These are phyloP conservation scores for Clistopyga incitator DNA, from an alignment of 2,888 invertebrate genomes.

Conservation along the genomic window DNA sequence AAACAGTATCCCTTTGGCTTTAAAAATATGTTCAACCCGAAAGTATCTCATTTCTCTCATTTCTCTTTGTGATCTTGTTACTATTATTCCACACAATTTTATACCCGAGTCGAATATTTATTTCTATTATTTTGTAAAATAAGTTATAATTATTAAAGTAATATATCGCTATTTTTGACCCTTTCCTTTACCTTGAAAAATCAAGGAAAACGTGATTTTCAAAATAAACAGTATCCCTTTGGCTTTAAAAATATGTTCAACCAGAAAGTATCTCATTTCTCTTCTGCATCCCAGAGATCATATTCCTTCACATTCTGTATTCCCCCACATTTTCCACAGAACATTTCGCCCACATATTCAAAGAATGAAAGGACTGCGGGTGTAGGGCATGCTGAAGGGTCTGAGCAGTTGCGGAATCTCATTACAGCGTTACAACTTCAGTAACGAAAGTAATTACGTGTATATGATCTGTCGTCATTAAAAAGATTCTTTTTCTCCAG, in stretches of 20 bases:
- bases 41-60: background rate
- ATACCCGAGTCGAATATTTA: too few species aligned
- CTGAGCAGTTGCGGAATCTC: slow-evolving; percentile 16
- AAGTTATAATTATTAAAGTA: too few species aligned
- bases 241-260: background rate
- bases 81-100: too few species aligned
- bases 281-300: background rate
- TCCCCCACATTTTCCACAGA: background rate
- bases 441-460: slow-evolving; percentile 62
- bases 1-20: too few species aligned
- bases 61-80: too few species aligned
- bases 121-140: too few species aligned
- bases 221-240: background rate
- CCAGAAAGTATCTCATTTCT: background rate
- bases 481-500: slow-evolving; percentile 61
- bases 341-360: background rate
- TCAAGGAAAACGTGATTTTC: too few species aligned
- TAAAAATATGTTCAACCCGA: background rate
- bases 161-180: too few species aligned
- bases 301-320: background rate
- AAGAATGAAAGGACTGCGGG: background rate
- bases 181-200: too few species aligned
- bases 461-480: slow-evolving; percentile 60
- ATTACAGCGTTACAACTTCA: slow-evolving; percentile 50
- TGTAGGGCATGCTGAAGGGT: background rate